These are phyloP conservation scores for Metopolophium dirhodum DNA, from an alignment of 1,140 invertebrate genomes.

Conservation along the genomic window DNA sequence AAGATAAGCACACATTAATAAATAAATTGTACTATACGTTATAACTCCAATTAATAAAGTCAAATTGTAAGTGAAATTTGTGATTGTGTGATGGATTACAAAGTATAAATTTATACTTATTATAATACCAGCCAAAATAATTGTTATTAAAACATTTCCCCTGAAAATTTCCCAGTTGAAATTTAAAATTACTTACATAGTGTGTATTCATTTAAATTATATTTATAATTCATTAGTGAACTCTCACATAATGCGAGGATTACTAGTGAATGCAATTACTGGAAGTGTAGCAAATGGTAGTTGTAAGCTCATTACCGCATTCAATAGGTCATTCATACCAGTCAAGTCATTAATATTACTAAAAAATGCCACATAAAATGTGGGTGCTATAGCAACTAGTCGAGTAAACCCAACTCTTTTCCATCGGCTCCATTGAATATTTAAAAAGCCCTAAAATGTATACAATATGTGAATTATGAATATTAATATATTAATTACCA, in stretches of 20 bases:
- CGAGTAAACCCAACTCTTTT: constrained; percentile 86
- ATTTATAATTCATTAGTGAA: constrained; percentile 78
- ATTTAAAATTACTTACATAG: background rate
- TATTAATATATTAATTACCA: background rate
- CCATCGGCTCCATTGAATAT: constrained; percentile 88
- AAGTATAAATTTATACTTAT: constrained; percentile 86
- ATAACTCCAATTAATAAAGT: constrained; percentile 46
- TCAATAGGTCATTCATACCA: constrained; percentile 86
- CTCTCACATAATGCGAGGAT: constrained; percentile 81
- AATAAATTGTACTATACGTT: constrained; percentile 59
- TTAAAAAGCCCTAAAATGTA: constrained; percentile 77
- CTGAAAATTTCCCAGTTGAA: constrained; percentile 64
- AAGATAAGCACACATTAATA: constrained; percentile 59
- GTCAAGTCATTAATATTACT: constrained; percentile 78
- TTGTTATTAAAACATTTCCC: constrained; percentile 73
- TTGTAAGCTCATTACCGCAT: constrained; percentile 88
- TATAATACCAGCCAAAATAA: constrained; percentile 73
- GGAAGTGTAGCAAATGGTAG: constrained; percentile 85
- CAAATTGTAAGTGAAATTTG: constrained; percentile 39
- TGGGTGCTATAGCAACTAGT: constrained; percentile 86
- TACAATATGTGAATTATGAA: background rate
- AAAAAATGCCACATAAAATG: constrained; percentile 81
- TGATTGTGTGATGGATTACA: constrained; percentile 66
- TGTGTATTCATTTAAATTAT: constrained; percentile 20
- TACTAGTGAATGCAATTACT: constrained; percentile 86